phyloP scores from a whole-genome alignment of 2,888 invertebrate species.

The Gibbula magus region DNA sequence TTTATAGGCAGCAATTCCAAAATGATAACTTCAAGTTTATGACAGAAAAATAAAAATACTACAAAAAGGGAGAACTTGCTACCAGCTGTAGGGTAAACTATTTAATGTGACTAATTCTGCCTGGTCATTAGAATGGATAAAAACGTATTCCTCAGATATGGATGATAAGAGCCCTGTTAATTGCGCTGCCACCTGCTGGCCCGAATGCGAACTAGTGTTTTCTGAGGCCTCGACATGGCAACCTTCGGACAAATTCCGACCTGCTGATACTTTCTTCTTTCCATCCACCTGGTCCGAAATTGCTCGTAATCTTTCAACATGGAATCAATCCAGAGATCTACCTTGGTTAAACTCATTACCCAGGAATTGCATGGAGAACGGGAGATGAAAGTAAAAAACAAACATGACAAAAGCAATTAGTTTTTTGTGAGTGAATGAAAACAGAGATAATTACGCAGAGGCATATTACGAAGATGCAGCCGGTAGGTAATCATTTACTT shows the following conservation, averaged over 20 bases:
- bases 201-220: neutral
- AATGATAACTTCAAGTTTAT: too few species aligned
- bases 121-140: too few species aligned
- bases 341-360: slow-evolving; percentile 8
- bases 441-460: neutral
- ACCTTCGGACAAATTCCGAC: neutral
- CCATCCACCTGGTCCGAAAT: neutral
- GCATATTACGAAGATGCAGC: neutral
- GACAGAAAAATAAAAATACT: too few species aligned
- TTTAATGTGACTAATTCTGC: too few species aligned
- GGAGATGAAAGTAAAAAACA: slow-evolving; percentile 9
- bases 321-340: neutral
- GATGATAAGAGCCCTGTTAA: too few species aligned
- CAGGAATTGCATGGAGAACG: neutral
- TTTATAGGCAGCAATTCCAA: too few species aligned
- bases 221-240: neutral
- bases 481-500: slow-evolving; percentile 15
- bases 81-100: too few species aligned
- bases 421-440: slow-evolving; percentile 11
- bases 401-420: slow-evolving; percentile 18
- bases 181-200: neutral
- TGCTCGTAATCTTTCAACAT: neutral
- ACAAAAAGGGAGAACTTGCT: too few species aligned
- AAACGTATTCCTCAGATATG: too few species aligned
- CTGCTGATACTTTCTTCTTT: neutral